Evolutionary conservation across 2,797 vertebrate genomes (phyloP).

Genomic region (Crocodylus rhombifer): DNA sequence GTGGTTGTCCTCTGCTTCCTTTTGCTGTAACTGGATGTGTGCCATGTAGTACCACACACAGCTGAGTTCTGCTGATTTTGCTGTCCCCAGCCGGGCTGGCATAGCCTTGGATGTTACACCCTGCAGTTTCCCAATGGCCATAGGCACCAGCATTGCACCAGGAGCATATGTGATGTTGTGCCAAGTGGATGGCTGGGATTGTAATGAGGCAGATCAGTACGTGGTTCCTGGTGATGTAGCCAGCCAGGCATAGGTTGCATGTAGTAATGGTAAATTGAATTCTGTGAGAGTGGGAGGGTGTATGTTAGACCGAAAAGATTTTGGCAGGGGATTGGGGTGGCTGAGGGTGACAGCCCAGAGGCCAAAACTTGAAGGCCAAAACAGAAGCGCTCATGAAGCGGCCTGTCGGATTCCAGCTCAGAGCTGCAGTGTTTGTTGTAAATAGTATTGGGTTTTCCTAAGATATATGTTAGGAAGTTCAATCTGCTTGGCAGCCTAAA

Average conservation of each 20-base stretch:
- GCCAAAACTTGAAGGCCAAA: no score
- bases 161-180: neutral
- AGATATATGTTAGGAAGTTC: neutral
- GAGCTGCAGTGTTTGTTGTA: neutral
- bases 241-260: neutral
- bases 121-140: fast-evolving
- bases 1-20: neutral
- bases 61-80: neutral
- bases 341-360: neutral
- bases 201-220: fast-evolving
- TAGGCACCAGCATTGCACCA: neutral
- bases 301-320: neutral
- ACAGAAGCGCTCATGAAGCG: no score
- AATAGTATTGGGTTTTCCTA: neutral
- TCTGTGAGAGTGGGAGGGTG: neutral
- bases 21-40: neutral
- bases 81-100: no score
- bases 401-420: neutral
- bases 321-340: neutral
- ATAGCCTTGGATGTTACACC: neutral
- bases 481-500: neutral
- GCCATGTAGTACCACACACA: fast-evolving
- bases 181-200: neutral
- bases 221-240: neutral
- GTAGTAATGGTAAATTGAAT: neutral